Conservation (phyloP, 2,113 vertebrate species). For the Antigone vipio region DNA sequence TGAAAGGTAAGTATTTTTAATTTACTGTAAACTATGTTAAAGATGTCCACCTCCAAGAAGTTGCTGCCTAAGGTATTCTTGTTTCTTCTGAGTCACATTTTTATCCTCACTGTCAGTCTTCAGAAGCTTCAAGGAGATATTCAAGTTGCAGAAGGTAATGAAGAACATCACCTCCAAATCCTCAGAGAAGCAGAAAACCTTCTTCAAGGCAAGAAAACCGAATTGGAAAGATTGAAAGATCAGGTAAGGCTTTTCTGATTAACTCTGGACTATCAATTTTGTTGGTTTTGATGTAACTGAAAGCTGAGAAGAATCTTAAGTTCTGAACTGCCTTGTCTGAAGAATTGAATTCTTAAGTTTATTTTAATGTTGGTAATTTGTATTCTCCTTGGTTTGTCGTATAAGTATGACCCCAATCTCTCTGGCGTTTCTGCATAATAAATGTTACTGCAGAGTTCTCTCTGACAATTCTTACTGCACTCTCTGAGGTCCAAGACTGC, state of each 20-base stretch:
- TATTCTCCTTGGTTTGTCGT: background rate
- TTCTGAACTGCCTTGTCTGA: background rate
- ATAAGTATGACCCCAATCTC: background rate
- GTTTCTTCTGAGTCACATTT: background rate
- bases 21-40: background rate
- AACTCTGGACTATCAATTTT: background rate
- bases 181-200: constrained; percentile 76
- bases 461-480: background rate
- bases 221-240: constrained; percentile 72
- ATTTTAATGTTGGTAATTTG: background rate
- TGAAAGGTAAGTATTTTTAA: constrained; percentile 64
- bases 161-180: constrained; percentile 71
- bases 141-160: constrained; percentile 59
- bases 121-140: constrained; percentile 77
- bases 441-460: background rate
- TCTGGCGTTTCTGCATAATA: background rate
- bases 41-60: background rate
- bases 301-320: background rate
- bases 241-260: constrained; percentile 59
- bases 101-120: constrained; percentile 65
- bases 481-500: background rate
- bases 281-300: background rate
- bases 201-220: constrained; percentile 69
- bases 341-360: background rate
- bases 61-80: background rate